These are phyloP conservation scores for Campopleginae sp. DNA, from an alignment of 2,888 invertebrate genomes.

Conservation along the genomic window DNA sequence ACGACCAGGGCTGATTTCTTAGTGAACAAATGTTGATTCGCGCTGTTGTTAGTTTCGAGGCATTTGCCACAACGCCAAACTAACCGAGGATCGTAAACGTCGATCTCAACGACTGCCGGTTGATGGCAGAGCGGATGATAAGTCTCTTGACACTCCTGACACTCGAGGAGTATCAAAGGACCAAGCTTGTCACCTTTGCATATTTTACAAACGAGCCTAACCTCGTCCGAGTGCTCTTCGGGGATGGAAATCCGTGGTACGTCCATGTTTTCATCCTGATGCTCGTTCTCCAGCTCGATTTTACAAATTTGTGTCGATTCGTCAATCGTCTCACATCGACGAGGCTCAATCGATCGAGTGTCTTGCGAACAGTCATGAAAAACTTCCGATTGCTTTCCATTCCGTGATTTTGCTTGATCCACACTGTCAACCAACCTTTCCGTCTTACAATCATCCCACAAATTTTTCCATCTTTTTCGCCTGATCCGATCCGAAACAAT, in stretches of 20 bases:
- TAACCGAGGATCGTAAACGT: conserved; percentile 76
- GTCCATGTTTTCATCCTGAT: conserved; percentile 69
- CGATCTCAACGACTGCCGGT: conserved; percentile 75
- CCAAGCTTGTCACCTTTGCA: conserved; percentile 78
- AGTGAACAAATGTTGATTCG: background rate
- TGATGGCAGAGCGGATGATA: conserved; percentile 79
- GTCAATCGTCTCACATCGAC: conserved; percentile 4
- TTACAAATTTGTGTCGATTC: conserved; percentile 14
- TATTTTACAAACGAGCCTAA: conserved; percentile 69
- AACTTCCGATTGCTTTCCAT: background rate
- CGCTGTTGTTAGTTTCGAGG: conserved; percentile 25
- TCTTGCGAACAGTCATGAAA: background rate
- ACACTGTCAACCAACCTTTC: background rate
- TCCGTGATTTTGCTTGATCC: background rate
- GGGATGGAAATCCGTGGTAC: conserved; percentile 80
- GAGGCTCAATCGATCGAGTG: background rate
- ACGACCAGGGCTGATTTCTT: conserved; percentile 5
- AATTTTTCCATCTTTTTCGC: conserved; percentile 8
- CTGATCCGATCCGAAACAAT: conserved; percentile 24
- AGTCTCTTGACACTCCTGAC: conserved; percentile 77
- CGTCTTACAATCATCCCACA: background rate
- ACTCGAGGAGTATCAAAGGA: conserved; percentile 78
- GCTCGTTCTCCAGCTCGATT: conserved; percentile 15
- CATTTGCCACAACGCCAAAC: conserved; percentile 77
- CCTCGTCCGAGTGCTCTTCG: conserved; percentile 76